These are phyloP conservation scores for Tiliacea aurago DNA, from an alignment of 2,888 invertebrate species.

Conservation along the genomic window DNA sequence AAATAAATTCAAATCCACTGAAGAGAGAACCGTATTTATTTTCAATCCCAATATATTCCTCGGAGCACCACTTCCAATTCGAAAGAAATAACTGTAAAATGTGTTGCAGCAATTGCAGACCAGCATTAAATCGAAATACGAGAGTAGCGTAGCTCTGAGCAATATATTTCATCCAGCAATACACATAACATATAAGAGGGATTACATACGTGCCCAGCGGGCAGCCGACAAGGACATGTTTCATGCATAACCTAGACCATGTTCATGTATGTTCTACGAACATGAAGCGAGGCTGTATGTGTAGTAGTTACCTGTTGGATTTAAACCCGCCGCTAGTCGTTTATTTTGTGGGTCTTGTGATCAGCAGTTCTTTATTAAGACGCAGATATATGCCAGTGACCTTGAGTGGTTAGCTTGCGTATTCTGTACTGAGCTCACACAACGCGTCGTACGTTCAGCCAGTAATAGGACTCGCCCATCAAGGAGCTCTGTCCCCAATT, in stretches of 20 bases:
- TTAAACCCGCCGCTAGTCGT: constrained; percentile 17
- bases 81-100: constrained; percentile 24
- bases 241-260: constrained; percentile 57
- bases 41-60: constrained; percentile 21
- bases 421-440: too few relatives aligned
- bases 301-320: constrained; percentile 44
- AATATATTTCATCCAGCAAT: constrained; percentile 21
- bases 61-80: constrained; percentile 18
- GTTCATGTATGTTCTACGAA: constrained; percentile 42
- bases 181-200: constrained; percentile 49
- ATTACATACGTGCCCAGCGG: constrained; percentile 58
- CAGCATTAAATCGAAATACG: constrained; percentile 41
- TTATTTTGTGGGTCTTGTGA: constrained; percentile 28
- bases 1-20: neutral
- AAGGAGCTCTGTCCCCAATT: too few relatives aligned
- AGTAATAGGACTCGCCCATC: too few relatives aligned
- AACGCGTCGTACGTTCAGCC: too few relatives aligned
- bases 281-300: constrained; percentile 8
- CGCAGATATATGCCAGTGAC: too few relatives aligned
- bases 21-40: constrained; percentile 21
- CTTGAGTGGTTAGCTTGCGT: too few relatives aligned
- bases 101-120: constrained; percentile 39
- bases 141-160: constrained; percentile 24
- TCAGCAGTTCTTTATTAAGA: too few relatives aligned
- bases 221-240: constrained; percentile 49